Conservation (phyloP, 2,113 vertebrate species). For the Sigmodon hispidus region DNA sequence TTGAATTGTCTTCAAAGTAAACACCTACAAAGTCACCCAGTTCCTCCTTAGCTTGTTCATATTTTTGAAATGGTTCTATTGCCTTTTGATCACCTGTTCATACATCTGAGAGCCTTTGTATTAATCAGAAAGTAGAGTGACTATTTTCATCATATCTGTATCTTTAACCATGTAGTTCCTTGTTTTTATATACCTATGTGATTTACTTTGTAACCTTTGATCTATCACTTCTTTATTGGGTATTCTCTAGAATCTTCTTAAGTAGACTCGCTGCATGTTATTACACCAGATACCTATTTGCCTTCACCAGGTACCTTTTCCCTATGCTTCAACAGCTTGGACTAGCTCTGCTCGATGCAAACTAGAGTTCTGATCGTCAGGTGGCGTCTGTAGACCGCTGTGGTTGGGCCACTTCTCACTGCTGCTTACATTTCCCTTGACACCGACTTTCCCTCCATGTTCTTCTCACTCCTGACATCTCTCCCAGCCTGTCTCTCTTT, state of each 20-base stretch:
- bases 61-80: neutral
- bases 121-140: slow-evolving; percentile 27
- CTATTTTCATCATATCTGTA: slow-evolving; percentile 33
- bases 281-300: slow-evolving; percentile 19
- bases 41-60: neutral
- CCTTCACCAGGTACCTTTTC: slow-evolving; percentile 24
- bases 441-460: neutral
- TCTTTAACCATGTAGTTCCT: slow-evolving; percentile 25
- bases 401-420: neutral
- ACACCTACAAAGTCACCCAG: neutral
- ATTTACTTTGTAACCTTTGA: neutral
- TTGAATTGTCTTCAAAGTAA: slow-evolving; percentile 17
- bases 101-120: neutral
- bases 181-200: neutral
- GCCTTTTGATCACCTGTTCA: neutral
- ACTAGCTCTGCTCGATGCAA: neutral
- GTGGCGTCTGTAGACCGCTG: neutral
- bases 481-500: neutral
- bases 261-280: slow-evolving; percentile 32
- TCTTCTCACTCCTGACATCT: neutral
- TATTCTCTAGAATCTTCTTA: slow-evolving; percentile 26
- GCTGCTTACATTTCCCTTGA: neutral
- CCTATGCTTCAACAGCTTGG: neutral
- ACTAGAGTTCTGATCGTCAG: neutral
- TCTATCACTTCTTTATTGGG: slow-evolving; percentile 26